Evolutionary conservation across 2,888 invertebrate genomes (phyloP).

Genomic region (Coleophora deauratella): DNA sequence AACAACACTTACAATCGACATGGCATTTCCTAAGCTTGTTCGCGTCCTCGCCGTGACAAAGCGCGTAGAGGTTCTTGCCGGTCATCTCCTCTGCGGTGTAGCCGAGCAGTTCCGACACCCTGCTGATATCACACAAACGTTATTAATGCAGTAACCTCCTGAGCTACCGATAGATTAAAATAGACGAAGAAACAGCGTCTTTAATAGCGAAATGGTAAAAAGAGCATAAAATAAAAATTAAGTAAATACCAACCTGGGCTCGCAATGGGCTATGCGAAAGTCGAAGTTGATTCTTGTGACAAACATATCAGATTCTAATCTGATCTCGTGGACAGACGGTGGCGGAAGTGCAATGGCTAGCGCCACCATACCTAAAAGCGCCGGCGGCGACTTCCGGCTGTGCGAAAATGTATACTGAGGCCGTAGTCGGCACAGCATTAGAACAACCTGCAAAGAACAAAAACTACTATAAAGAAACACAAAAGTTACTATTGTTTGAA

Average conservation of each 20-base stretch:
- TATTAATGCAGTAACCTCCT: no score
- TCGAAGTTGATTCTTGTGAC: slow-evolving; percentile 97
- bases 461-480: no score
- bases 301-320: slow-evolving; percentile 96
- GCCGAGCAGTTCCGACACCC: slow-evolving; percentile 94
- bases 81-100: slow-evolving; percentile 95
- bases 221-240: no score
- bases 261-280: slow-evolving; percentile 97
- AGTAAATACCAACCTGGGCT: slow-evolving; percentile 90
- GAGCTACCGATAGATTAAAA: background rate
- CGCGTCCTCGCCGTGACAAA: slow-evolving; percentile 97
- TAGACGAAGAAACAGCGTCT: background rate
- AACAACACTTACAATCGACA: slow-evolving; percentile 88
- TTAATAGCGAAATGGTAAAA: no score
- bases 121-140: slow-evolving; percentile 49
- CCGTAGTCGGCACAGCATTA: slow-evolving; percentile 92
- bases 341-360: slow-evolving; percentile 97
- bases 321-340: slow-evolving; percentile 96
- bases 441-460: slow-evolving; percentile 86
- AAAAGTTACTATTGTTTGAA: no score
- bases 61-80: slow-evolving; percentile 93
- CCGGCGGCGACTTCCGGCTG: slow-evolving; percentile 89
- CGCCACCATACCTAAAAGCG: slow-evolving; percentile 94
- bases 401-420: slow-evolving; percentile 95
- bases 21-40: slow-evolving; percentile 95